Percentiles rank a stretch among this genome's conserved stretches.
Evolutionary conservation across 2,797 vertebrate genomes (phyloP).

Genomic region (Gastrophryne carolinensis): DNA sequence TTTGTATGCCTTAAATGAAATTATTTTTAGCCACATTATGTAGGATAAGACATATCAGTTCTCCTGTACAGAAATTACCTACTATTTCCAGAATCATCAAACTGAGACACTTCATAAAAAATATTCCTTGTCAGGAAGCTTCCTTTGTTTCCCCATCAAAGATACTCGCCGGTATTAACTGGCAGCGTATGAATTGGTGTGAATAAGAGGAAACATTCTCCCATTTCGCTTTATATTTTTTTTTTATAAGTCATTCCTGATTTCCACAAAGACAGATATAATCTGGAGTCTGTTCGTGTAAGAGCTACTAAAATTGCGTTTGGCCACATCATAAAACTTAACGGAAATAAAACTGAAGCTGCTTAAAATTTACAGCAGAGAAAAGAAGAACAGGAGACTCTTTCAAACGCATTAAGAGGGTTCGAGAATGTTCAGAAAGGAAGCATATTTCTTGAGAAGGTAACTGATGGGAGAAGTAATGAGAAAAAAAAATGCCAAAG

Average conservation of each 20-base stretch:
- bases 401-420: constrained; percentile 29
- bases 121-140: neutral
- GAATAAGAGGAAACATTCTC: neutral
- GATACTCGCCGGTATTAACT: neutral
- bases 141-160: neutral
- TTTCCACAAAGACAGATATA: constrained; percentile 6
- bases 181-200: neutral
- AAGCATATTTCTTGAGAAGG: neutral
- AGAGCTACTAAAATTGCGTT: constrained; percentile 16
- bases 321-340: constrained; percentile 37
- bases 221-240: constrained; percentile 3
- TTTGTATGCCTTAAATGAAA: no score
- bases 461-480: constrained; percentile 4
- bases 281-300: constrained; percentile 33
- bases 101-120: neutral
- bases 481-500: neutral
- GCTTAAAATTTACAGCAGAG: constrained; percentile 33
- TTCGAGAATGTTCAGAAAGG: constrained; percentile 20
- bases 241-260: constrained; percentile 19
- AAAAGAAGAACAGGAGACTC: neutral
- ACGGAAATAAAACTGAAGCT: constrained; percentile 34
- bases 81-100: neutral
- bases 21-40: no score
- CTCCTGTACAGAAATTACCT: neutral
- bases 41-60: no score